Base-by-base conservation (phyloP, 2,888 invertebrate species). In the Aleiodes alternator region DNA sequence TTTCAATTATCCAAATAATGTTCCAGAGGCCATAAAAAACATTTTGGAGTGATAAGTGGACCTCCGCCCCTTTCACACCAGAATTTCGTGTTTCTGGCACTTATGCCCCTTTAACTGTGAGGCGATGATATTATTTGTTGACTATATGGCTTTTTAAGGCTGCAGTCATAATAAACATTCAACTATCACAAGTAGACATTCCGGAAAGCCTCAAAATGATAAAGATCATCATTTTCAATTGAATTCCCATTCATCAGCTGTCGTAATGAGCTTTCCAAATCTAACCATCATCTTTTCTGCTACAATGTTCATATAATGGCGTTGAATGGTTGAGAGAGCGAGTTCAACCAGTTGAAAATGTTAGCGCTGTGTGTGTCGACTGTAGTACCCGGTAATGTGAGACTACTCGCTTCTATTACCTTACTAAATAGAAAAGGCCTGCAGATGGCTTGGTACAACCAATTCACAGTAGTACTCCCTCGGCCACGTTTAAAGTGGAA, bases 401-500 rank as follows among this genome's bases (percentile, higher is more conserved):
- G 57, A 34, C 43, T 23, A 12, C 38, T 73, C 51, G 51, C 68
- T 38, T 56, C 38, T 12, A 51, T 53, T 31, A 53, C 48, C 59
- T 51, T 43, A 31, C 69, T 43, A 61, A 61, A 43, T 8, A 38
- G 61, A 38, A 61, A 34, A 61, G 61, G 61, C 66, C 64, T 68
- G 23, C 50, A 66, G 66, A 75, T 71, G 29, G 66, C 43, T 68
- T 48, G 43, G 43, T 43, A 43, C 43, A 43, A 66, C 43, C 75
- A 75, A 75, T 75, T 66, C 71, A 75, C 50, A 38, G 69, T 66
- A 75, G 64, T 71, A 75, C 70, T 75, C 75, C 71, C 61, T 56
- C 9, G 66, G 75, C 66, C 55, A 64, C 70, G 69, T 75, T 75
- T 71, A 66, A 75, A 75, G 75, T 71, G 66, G 71, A 75, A 56